A percentile compares a stretch with the other conserved stretches of the same genome.
These are phyloP conservation scores for Pogoniulus pusillus DNA, from an alignment of 2,797 vertebrate genomes.

Conservation along the genomic window DNA sequence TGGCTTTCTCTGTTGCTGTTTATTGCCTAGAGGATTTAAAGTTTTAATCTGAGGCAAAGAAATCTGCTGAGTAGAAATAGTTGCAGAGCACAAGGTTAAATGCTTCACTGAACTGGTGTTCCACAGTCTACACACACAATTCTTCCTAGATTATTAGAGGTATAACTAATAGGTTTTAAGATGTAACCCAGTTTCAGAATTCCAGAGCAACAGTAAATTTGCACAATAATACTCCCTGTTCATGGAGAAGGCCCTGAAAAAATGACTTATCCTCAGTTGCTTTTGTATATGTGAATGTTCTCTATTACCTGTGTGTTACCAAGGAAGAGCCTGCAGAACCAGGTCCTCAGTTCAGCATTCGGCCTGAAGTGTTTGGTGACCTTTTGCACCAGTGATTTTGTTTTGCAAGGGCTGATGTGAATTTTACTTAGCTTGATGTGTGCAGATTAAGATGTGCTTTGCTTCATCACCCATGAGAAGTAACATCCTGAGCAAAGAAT, in stretches of 20 bases:
- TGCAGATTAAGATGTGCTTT: constrained; percentile 59
- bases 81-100: neutral
- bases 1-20: neutral
- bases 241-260: neutral
- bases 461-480: constrained; percentile 55
- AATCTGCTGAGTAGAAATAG: neutral
- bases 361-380: neutral
- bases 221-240: neutral
- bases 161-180: neutral
- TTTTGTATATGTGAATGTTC: neutral
- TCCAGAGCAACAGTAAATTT: neutral
- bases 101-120: neutral
- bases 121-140: neutral
- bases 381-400: neutral
- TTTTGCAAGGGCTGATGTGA: constrained; percentile 2
- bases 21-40: neutral
- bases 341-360: neutral
- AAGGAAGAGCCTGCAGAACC: neutral
- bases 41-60: neutral
- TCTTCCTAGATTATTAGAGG: neutral
- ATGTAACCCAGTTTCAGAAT: neutral
- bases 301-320: neutral
- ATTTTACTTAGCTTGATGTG: constrained; percentile 27
- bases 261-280: neutral
- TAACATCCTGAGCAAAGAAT: neutral